A percentile compares a stretch with the other conserved stretches of the same genome.
Evolutionary conservation across 2,113 vertebrate species (phyloP).

Genomic region (Bombycilla garrulus): DNA sequence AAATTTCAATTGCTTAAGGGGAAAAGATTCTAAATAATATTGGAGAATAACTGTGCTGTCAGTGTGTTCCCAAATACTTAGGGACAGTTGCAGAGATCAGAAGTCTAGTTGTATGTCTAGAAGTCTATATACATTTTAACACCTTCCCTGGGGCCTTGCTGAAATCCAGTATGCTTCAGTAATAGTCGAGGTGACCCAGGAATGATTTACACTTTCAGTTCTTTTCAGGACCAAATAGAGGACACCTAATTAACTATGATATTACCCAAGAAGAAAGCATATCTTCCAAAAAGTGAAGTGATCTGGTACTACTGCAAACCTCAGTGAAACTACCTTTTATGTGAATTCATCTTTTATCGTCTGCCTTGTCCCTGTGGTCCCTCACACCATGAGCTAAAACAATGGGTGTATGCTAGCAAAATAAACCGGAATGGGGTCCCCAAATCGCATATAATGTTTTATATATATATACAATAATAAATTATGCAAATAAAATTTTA

Average conservation of each 20-base stretch:
- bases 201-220: not conserved
- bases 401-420: not conserved
- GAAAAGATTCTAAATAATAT: not conserved
- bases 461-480: not conserved
- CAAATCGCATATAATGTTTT: not conserved
- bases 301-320: not conserved
- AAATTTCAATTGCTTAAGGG: not conserved
- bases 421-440: not conserved
- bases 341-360: not conserved
- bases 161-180: not conserved
- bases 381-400: not conserved
- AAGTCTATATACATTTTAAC: not conserved
- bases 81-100: not conserved
- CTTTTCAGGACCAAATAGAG: not conserved
- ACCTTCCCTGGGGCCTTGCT: not conserved
- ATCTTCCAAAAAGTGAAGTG: not conserved
- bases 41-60: not conserved
- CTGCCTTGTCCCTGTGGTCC: not conserved
- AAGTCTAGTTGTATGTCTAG: not conserved
- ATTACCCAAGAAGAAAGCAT: not conserved
- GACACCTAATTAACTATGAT: not conserved
- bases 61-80: not conserved
- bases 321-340: not conserved
- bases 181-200: not conserved
- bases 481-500: too few species aligned